A percentile compares a stretch with the other conserved stretches of the same genome.
These are phyloP conservation scores for Dynastes hyllus DNA, from an alignment of 2,888 invertebrate species.

Conservation along the genomic window DNA sequence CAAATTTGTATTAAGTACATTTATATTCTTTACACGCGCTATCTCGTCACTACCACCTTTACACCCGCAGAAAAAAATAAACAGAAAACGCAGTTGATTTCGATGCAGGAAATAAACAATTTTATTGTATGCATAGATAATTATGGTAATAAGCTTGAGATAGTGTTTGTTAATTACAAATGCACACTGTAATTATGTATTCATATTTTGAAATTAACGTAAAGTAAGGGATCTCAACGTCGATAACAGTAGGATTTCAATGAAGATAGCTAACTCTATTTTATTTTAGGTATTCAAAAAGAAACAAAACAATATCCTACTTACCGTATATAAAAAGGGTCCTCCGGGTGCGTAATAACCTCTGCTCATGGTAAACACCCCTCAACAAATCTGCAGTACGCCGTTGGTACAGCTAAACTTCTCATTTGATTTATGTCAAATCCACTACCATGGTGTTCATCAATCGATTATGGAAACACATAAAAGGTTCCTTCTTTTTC, in stretches of 20 bases:
- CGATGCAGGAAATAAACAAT: constrained; percentile 4
- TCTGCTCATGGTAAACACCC: constrained; percentile 60
- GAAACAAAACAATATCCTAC: constrained; percentile 50
- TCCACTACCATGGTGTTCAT: constrained; percentile 38
- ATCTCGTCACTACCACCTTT: too few relatives aligned
- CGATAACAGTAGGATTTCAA: constrained; percentile 9
- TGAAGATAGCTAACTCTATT: too few relatives aligned
- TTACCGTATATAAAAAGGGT: constrained; percentile 67
- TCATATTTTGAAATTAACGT: constrained; percentile 8
- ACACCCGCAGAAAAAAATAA: not conserved
- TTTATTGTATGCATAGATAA: constrained; percentile 18
- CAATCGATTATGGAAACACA: constrained; percentile 31
- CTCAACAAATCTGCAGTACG: constrained; percentile 30
- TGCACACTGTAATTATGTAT: not conserved
- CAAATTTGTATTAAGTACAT: too few relatives aligned
- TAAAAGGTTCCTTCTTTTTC: not conserved
- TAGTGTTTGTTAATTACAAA: not conserved
- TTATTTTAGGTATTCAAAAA: not conserved
- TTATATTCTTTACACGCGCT: too few relatives aligned
- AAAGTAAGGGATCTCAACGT: not conserved
- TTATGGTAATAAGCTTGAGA: not conserved
- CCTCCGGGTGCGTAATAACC: constrained; percentile 64
- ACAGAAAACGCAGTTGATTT: not conserved
- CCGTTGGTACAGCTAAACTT: not conserved
- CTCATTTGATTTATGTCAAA: constrained; percentile 30